phyloP scores from a whole-genome alignment of 2,797 vertebrate genomes.

The Phoebastria nigripes region DNA sequence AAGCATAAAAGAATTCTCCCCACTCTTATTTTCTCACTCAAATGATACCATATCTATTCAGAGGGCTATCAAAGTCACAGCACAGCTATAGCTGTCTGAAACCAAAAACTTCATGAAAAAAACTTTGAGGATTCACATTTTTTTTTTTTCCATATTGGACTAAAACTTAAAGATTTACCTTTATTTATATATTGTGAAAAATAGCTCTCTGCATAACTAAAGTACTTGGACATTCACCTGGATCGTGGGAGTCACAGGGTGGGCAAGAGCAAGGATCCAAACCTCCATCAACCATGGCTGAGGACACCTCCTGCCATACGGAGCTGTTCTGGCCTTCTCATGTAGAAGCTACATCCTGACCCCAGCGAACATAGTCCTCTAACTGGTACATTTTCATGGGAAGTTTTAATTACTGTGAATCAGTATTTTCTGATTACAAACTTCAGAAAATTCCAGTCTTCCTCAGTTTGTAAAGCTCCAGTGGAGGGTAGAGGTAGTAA shows the following conservation, averaged over 20 bases:
- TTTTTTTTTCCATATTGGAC: not conserved
- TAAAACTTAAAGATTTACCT: not conserved
- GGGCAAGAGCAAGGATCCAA: not conserved
- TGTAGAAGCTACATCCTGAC: not conserved
- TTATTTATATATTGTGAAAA: not conserved
- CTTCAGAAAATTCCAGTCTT: not conserved
- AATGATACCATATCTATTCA: not conserved
- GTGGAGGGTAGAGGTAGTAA: not conserved
- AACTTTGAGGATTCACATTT: not conserved
- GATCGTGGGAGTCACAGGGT: not conserved
- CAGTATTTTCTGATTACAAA: not conserved
- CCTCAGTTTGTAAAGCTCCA: not conserved
- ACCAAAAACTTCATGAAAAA: not conserved
- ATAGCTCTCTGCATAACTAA: not conserved
- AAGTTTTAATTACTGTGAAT: not conserved
- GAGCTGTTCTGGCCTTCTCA: not conserved
- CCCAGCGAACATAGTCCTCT: not conserved
- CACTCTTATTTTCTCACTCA: not conserved
- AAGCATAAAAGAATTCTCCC: not conserved
- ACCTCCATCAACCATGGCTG: not conserved
- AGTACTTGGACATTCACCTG: not conserved
- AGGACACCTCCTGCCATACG: fast-evolving
- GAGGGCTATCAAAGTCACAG: not conserved
- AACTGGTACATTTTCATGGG: not conserved
- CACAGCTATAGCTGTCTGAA: not conserved